Conservation (phyloP, 2,888 invertebrate species). For the Saturnia pavonia region DNA sequence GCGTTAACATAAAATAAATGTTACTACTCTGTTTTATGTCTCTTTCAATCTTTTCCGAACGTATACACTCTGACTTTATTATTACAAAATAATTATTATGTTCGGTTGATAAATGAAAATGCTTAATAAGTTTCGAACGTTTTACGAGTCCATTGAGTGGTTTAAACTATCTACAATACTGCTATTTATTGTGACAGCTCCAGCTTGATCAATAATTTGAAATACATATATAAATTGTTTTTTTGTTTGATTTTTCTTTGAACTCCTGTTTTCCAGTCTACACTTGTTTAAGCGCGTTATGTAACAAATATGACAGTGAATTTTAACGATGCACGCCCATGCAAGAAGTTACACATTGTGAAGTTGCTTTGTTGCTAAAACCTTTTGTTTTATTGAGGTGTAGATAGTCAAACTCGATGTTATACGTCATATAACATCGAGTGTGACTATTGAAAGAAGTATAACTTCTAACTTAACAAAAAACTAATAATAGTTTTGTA, state of each 20-base stretch:
- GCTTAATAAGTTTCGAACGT: neutral
- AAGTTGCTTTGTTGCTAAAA: no score
- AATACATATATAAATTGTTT: neutral
- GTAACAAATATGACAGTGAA: no score
- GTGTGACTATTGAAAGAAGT: no score
- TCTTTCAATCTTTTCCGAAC: neutral
- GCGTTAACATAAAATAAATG: neutral
- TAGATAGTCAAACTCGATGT: no score
- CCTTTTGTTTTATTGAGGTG: no score
- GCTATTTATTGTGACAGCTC: neutral
- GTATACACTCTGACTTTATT: neutral
- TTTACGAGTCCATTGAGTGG: neutral
- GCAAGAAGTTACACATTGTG: no score
- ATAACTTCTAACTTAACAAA: no score
- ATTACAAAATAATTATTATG: neutral
- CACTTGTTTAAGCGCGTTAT: no score
- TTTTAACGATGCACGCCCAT: no score
- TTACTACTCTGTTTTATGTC: neutral
- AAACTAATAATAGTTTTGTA: no score
- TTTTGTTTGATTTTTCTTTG: neutral
- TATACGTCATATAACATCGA: no score
- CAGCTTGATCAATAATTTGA: neutral
- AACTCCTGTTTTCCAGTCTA: neutral
- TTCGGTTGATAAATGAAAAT: neutral
- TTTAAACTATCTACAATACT: neutral